Evolutionary conservation across 2,888 invertebrate species (phyloP), one percentile per base, ranked within the genome.

Genomic region (Rhogogaster chlorosoma): DNA sequence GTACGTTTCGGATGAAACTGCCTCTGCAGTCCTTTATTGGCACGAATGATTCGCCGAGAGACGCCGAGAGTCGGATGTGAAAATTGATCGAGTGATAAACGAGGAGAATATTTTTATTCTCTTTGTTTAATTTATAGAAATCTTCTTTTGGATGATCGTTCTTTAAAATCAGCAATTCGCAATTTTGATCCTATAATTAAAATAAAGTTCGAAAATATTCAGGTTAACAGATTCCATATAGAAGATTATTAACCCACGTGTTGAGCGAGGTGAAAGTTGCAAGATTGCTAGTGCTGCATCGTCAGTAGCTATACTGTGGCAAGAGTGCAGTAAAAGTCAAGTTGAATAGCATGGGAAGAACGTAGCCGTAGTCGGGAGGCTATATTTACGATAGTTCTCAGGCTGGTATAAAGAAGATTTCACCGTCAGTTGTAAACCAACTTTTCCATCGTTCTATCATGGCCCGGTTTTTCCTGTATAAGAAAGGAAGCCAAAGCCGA

Each of bases 291-390:
- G 32, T 38, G 22, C 22, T 26, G 26, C 45, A 26, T 26, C 45
- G 45, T 29, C n/a, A 67, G 29, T 57, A 42, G 5, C 38, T n/a
- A 15, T 38, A 38, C 22, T 36, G 45, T 75, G 26, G 15, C 38
- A 26, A 22, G 2, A 15, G 53, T 53, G 38, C 57, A 38, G 80
- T 80, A 91, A 92, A 90, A 92, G 92, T 92, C 91, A 92, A 92
- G 92, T 91, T 92, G 91, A 92, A 92, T 92, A 90, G 89, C 92
- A 92, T 91, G 92, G 89, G 92, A 92, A 67, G 32, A 32, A 91
- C 85, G 78, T 45, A 77, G 36, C 84, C n/a, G 45, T 15, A 61
- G 71, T 77, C 64, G 53, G 26, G 36, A 73, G 84, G 61, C 18
- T 80, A 61, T 80, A 49, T 80, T 61, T 38, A 61, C 80, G 61